A percentile compares a stretch with the other conserved stretches of the same genome.
These are phyloP conservation scores for Cairina moschata DNA, from an alignment of 2,113 vertebrate genomes.

Conservation along the genomic window DNA sequence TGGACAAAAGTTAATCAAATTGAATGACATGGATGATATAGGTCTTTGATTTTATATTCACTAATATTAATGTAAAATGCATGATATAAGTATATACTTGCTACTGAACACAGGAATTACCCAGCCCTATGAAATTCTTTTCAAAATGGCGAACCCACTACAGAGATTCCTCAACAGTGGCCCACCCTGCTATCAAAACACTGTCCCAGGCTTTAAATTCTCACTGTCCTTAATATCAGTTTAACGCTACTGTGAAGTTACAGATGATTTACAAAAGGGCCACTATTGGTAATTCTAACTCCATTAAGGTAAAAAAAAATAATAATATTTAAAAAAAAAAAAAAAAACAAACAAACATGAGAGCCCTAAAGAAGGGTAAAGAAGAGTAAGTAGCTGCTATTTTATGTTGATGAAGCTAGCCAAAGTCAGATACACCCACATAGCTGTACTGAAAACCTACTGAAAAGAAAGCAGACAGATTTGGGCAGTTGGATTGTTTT, in stretches of 20 bases:
- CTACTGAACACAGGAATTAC: background rate
- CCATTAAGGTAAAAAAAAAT: background rate
- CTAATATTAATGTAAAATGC: background rate
- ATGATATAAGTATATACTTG: background rate
- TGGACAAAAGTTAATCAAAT: background rate
- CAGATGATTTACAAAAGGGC: background rate
- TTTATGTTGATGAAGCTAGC: background rate
- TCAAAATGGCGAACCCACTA: background rate
- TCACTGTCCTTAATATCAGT: background rate
- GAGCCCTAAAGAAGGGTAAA: background rate
- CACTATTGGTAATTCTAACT: background rate
- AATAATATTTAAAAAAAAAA: background rate
- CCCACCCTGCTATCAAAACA: background rate
- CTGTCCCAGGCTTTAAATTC: background rate
- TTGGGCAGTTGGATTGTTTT: background rate
- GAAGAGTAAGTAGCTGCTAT: background rate
- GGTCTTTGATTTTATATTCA: background rate
- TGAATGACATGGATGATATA: background rate
- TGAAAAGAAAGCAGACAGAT: background rate
- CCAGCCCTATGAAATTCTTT: background rate
- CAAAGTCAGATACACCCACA: background rate
- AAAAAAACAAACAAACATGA: background rate
- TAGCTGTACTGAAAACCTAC: background rate
- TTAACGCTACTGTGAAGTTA: background rate
- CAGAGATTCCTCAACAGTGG: background rate